Base-by-base conservation (phyloP, 2,888 invertebrate genomes). In the Lottia gigantea region DNA sequence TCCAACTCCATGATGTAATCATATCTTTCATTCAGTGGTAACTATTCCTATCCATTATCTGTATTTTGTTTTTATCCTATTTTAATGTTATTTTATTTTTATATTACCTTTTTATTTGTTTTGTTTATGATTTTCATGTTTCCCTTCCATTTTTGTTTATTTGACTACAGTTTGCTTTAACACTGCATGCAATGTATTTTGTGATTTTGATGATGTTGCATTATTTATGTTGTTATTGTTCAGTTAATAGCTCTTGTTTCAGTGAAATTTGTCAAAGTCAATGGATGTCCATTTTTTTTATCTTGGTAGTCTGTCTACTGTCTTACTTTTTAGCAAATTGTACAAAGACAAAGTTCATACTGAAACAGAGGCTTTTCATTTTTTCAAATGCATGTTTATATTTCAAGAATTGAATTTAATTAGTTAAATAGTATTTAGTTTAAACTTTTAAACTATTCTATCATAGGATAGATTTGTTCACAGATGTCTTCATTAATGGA, bases 11-110 rank as follows among this genome's bases (percentile, higher is more conserved):
- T 40, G 40, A 40, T 40, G 40, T 40, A 40, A 40, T 40, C 40
- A 6, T 40, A 40, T 40, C 40, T 40, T 40, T 40, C 40, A 40
- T 40, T 40, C 40, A 40, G 40, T 40, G 40, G 40, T 40, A 40
- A 40, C 40, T 40, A 40, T 40, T 40, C 11, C 40, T 40, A 11
- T 40, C 40, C 40, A 40, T 40, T 40, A 40, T 40, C 55, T n/a
- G n/a, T n/a, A 62, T 31, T 64, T 46, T 46, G 46, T 47, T 64
- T 63, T 26, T 62, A 23, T 47, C 25, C 45, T 67, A 16, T 26
- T 66, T 66, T 49, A 26, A 19, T 46, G 15, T 64, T 25, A 46
- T 64, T 25, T 64, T 45, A n/a, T 64, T 19, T 14, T 23, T 16
- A 12, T 46, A 1, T 16, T 66, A 23, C 23, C 19, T 61, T 12